A percentile compares a stretch with the other conserved stretches of the same genome.
Evolutionary conservation across 2,797 vertebrate species (phyloP).

Genomic region (Hydrophis major): DNA sequence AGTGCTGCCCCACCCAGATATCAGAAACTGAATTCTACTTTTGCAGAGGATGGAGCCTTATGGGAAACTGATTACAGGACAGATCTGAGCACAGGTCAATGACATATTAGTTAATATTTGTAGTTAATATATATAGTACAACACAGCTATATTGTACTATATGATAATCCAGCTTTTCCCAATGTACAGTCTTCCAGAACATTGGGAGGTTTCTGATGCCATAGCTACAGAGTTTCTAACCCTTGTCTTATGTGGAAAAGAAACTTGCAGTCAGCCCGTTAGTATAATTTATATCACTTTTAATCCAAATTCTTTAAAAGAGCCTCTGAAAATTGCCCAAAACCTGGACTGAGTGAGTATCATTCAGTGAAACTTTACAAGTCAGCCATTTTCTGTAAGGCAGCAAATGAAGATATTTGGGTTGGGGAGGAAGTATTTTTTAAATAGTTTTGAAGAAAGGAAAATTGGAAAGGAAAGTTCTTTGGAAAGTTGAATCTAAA

Average conservation of each 20-base stretch:
- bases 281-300: not conserved
- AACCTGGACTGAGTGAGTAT: not conserved
- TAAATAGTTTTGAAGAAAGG: constrained; percentile 33
- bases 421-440: not conserved
- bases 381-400: not conserved
- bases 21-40: not conserved
- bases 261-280: not conserved
- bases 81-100: not conserved
- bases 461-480: constrained; percentile 39
- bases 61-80: not conserved
- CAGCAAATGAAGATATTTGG: not conserved
- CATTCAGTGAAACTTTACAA: fast-evolving
- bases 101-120: not conserved
- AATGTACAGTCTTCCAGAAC: not conserved
- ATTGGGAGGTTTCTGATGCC: not conserved
- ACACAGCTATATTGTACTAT: not conserved
- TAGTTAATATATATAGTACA: not conserved
- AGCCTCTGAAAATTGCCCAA: not conserved
- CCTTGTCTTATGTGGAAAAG: not conserved
- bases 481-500: constrained; percentile 49
- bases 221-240: not conserved
- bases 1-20: not conserved
- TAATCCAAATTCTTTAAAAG: not conserved
- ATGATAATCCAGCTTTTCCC: not conserved
- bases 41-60: not conserved